Conservation (phyloP, 2,113 vertebrate species). For the Tupaia chinensis region DNA sequence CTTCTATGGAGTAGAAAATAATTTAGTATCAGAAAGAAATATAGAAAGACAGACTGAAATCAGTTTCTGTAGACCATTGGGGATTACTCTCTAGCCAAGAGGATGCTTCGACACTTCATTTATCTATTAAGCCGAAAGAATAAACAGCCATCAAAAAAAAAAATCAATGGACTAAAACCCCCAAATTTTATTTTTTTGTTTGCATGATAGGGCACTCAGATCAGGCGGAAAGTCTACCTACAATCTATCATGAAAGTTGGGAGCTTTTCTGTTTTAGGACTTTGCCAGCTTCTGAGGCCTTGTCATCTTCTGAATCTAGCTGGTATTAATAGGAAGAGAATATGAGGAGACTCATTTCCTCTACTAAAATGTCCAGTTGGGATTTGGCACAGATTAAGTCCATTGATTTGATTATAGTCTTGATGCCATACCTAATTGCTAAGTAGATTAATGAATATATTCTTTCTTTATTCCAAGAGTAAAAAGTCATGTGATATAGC, state of each 20-base stretch:
- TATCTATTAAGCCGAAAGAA: not conserved
- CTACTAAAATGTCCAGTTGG: not conserved
- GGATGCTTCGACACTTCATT: not conserved
- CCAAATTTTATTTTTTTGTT: not conserved
- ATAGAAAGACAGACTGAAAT: not conserved
- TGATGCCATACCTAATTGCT: not conserved
- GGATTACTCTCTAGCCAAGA: not conserved
- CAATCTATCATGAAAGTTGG: not conserved
- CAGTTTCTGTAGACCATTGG: not conserved
- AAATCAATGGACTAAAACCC: not conserved
- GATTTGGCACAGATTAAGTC: not conserved
- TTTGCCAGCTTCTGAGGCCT: not conserved
- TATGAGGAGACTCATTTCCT: not conserved
- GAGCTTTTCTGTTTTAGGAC: not conserved
- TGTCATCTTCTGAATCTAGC: not conserved
- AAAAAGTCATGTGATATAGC: not conserved
- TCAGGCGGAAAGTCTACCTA: not conserved
- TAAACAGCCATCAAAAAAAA: not conserved
- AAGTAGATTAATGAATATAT: not conserved
- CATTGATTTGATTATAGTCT: not conserved
- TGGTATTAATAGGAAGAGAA: not conserved
- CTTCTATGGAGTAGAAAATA: not conserved
- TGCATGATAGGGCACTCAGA: not conserved
- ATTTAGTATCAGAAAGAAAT: not conserved
- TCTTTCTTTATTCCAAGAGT: not conserved